Evolutionary conservation across 2,113 vertebrate species (phyloP).

Genomic region (Archocentrus centrarchus): DNA sequence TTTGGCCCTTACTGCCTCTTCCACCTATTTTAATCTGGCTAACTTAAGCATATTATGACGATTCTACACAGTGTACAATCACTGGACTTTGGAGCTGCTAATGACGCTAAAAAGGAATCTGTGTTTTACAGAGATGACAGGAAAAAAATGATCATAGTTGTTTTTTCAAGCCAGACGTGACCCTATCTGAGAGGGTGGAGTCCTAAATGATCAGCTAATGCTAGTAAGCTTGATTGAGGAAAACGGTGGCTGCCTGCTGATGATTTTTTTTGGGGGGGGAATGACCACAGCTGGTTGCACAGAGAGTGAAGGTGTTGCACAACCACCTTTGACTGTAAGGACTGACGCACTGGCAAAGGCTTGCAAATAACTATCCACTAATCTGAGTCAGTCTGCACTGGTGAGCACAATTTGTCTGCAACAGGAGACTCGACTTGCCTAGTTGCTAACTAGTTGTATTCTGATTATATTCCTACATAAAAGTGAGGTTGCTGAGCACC

Average conservation of each 20-base stretch:
- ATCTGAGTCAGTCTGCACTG: not conserved
- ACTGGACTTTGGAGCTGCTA: not conserved
- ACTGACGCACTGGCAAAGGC: not conserved
- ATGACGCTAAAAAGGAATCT: not conserved
- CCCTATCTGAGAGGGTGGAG: not conserved
- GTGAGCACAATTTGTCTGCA: not conserved
- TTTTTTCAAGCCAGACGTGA: not conserved
- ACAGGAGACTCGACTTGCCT: not conserved
- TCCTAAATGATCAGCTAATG: not conserved
- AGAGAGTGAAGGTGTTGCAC: not conserved
- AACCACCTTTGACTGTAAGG: not conserved
- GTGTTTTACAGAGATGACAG: not conserved
- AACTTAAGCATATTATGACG: too few relatives aligned
- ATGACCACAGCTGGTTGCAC: not conserved
- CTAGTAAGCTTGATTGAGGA: not conserved
- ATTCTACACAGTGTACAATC: not conserved
- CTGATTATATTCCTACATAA: not conserved
- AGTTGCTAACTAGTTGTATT: too few relatives aligned
- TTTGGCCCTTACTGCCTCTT: not conserved
- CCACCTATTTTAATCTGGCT: not conserved
- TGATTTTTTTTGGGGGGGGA: not conserved
- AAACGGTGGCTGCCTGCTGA: not conserved
- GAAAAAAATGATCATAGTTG: too few relatives aligned
- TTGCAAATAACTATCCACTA: not conserved
- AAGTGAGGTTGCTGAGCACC: not conserved